Evolutionary conservation across 1,140 invertebrate species (phyloP), one percentile per base, ranked within the genome.

Genomic region (Bilobella aurantiaca): DNA sequence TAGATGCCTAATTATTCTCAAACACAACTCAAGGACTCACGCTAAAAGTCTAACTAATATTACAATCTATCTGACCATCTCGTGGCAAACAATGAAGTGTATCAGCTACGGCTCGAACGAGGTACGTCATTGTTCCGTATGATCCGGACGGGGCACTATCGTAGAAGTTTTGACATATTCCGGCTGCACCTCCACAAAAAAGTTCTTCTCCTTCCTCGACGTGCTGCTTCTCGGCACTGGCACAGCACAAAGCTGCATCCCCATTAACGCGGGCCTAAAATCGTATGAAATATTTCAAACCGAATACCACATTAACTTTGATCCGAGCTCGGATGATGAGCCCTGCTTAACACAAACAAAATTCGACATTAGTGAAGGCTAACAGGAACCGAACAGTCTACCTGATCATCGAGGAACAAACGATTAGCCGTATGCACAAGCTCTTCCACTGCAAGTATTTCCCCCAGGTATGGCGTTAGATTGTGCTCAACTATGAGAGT

Each of bases 91-190:
- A 71, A 28, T 71, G 37, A 1, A 71, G 59, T 64, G 63, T 65
- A 78, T 81, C 78, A 47, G 88, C 87, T n/a, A 93, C 84, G 0
- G 93, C 90, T 74, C 91, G 84, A 30, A 93, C 90, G 73, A 99
- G 84, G 74, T 98, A 99, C 0, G 93, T 96, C 91, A 98, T 97
- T 23, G 96, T 98, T 63, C 96, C 96, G 78, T 86, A 98, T 74
- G 87, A 87, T 47, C 96, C 96, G 77, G 93, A 96, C 3, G 96
- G 96, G 23, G 96, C 96, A 76, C 88, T 92, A 77, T 99, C 96
- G 77, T 98, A 99, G 75, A 99, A 91, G 79, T 96, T 92, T 78
- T 93, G 90, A 78, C 96, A 98, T 66, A 99, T 92, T 66, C 89
- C 91, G 0, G 90, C 92, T 37, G 93, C 90, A 32, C 94, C 94